Evolutionary conservation across 2,888 invertebrate species (phyloP), one percentile per base, ranked within the genome.

Genomic region (Polyommatus iphigenia): DNA sequence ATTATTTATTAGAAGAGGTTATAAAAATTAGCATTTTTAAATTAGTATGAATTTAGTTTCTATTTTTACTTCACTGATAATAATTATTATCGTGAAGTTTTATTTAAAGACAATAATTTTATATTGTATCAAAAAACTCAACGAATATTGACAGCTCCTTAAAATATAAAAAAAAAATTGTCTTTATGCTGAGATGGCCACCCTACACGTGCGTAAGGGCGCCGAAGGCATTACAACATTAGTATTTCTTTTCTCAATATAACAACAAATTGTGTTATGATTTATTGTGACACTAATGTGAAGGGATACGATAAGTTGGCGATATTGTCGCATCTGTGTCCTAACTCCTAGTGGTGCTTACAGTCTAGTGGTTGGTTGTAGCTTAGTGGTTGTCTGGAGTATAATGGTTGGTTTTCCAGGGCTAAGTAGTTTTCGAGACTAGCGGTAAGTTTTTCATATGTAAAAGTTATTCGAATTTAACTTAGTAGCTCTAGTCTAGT

Each of bases 231-330:
- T 75, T 54, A 75, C 29, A 54, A 75, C 75, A 75, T 54, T 75
- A 50, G 54, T 75, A 54, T 75, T 75, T 54, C 54, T 54, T 50
- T 75, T 75, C 46, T 54, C 75, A 29, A 54, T 20, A 29, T 75
- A 75, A 75, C 50, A 36, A 20, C 73, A 13, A 73, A 73, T 73
- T 73, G 46, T 73, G 73, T 73, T 73, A 73, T 73, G 73, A 73
- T 73, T 20, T 41, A 73, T 41, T 6, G 73, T 73, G 73, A 73
- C 73, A 73, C 13, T 46, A 73, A 46, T 73, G 73, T 46, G 46
- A 73, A 73, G 73, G 24, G 41, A 73, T 73, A 73, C n/a, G 72
- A 46, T 46, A 73, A 46, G 41, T 46, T 41, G 4, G 36, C 3
- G 72, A 36, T 72, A 41, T 41, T 72, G 20, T 73, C 15, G 67